A percentile compares a stretch with the other conserved stretches of the same genome.
Conservation (phyloP, 2,888 invertebrate genomes). For the Melanchra persicariae region DNA sequence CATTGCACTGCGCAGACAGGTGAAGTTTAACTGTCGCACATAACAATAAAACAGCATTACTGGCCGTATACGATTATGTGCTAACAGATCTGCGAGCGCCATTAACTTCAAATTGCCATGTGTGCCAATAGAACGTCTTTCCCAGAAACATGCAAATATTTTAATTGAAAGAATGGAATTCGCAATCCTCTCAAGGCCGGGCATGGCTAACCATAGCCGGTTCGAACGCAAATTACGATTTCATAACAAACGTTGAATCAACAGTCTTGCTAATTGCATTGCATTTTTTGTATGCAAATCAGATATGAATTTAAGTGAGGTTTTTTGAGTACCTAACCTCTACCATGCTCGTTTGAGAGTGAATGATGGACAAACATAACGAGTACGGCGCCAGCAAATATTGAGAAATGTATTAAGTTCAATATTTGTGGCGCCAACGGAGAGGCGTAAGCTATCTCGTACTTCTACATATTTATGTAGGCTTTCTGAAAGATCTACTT, state of each 20-base stretch:
- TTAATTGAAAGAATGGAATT: constrained; percentile 59
- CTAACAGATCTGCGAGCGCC: constrained; percentile 43
- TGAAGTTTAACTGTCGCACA: constrained; percentile 42
- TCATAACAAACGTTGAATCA: constrained; percentile 52
- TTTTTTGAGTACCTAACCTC: constrained; percentile 53
- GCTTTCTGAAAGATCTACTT: constrained; percentile 11
- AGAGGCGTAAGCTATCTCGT: constrained; percentile 14
- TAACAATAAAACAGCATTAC: constrained; percentile 56
- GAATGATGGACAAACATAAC: constrained; percentile 48
- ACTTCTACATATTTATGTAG: constrained; percentile 23
- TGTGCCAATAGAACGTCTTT: constrained; percentile 56
- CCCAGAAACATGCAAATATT: constrained; percentile 49
- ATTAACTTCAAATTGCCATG: constrained; percentile 52
- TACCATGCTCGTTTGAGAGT: constrained; percentile 52
- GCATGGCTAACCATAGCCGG: constrained; percentile 54
- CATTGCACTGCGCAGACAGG: constrained; percentile 62
- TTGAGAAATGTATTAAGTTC: constrained; percentile 46
- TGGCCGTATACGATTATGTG: constrained; percentile 40
- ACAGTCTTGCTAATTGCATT: constrained; percentile 33
- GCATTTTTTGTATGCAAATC: constrained; percentile 57
- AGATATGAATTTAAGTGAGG: constrained; percentile 26
- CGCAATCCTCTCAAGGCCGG: constrained; percentile 61
- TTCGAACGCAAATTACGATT: constrained; percentile 54
- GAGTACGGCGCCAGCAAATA: constrained; percentile 53
- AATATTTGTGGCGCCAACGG: constrained; percentile 62